Base-by-base conservation (phyloP, 1,140 invertebrate genomes). In the Goniozus legneri region DNA sequence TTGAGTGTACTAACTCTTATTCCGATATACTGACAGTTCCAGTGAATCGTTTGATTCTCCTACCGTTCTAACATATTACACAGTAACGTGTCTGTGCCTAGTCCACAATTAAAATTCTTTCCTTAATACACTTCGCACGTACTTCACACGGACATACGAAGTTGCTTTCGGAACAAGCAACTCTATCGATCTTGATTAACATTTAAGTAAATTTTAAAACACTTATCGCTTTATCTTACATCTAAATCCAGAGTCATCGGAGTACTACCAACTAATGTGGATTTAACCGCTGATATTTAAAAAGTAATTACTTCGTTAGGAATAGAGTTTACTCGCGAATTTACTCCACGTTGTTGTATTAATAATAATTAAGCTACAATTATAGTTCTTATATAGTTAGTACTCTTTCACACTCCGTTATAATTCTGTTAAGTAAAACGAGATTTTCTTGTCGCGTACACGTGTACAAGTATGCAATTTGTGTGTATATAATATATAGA, bases 151-250 rank as follows among this genome's bases (percentile, higher is more conserved):
- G n/a, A n/a, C n/a, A n/a, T n/a, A n/a, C n/a, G n/a, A n/a, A n/a
- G n/a, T n/a, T n/a, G n/a, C n/a, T n/a, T n/a, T n/a, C n/a, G n/a
- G 24, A 27, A 10, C 24, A 27, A 10, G 24, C 24, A 27, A 27
- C 54, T 58, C 51, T 52, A 44, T 55, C 37, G 47, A 32, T 49
- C 18, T 52, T 54, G 54, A 57, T 46, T 45, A 54, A 56, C 42
- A 41, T 56, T 58, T 56, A 58, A 62, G 58, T 56, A 58, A 55
- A 62, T 39, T 62, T n/a, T 34, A 54, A 62, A 62, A 61, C 59
- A 52, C 47, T 42, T 49, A 43, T 27, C 45, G 45, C 45, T 13
- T 14, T 56, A 59, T 32, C 50, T 54, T 56, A 53, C 45, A 56
- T 47, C 52, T 60, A 60, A 4, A 13, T 54, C 15, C 22, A 22